Evolutionary conservation across 2,888 invertebrate genomes (phyloP), one percentile per base, ranked within the genome.

Genomic region (Acanthosepion pharaonis): DNA sequence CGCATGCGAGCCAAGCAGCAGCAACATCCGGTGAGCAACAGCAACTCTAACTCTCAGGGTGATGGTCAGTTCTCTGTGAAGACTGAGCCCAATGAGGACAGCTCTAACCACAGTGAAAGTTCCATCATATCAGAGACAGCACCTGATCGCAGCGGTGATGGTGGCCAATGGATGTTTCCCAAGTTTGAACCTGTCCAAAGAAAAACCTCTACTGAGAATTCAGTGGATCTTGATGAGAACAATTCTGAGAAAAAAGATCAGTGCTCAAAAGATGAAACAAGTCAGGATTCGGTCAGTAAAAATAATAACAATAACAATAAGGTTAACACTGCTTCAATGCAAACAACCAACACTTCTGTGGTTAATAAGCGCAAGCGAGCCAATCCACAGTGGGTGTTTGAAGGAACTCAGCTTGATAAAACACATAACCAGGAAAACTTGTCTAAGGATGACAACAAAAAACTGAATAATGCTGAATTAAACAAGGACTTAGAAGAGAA

Each of bases 351-450:
- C 49, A 93, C 93, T n/a, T 49, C 93, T 23, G 96, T 96, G 25
- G 97, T 96, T 28, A 97, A 97, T 95, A 97, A 97, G 95, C 98
- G 99, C 96, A 99, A 99, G 98, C 99, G 99, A 1, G 99, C 99
- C 1, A 99, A 99, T 94, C 99, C 99, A 4, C 99, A 99, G 97
- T 99, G 99, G 99, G 99, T 99, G 9, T 99, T 99, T 97, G 99
- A 99, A 18, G 99, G 99, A 15, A 96, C 97, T 23, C 97, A 97
- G 95, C 95, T 97, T 95, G 97, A 97, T 95, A 96, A 96, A 95
- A 95, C 96, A 59, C 91, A 93, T 92, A 92, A 91, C 94, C 94
- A 92, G 97, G 98, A 94, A 33, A 95, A 94, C 28, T 95, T 91
- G 51, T 95, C 94, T 92, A 94, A 33, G 53, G 92, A 94, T 4